These are phyloP conservation scores for Belonocnema kinseyi DNA, from an alignment of 1,140 invertebrate genomes.

Conservation along the genomic window DNA sequence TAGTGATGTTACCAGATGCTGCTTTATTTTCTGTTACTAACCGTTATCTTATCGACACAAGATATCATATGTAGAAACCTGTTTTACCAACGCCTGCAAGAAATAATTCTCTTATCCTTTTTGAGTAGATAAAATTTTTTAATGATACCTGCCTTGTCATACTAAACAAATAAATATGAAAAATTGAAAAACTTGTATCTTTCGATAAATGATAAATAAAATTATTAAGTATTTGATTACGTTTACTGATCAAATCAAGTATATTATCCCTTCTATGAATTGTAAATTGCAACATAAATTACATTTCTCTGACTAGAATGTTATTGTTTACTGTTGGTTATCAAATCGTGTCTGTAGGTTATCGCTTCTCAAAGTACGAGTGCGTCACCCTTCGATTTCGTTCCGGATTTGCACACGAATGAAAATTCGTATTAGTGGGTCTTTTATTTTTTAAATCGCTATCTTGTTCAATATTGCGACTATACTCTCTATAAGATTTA, in stretches of 20 bases:
- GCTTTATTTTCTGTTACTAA: neutral
- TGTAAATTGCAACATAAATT: neutral
- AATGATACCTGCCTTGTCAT: too few relatives aligned
- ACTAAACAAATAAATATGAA: too few relatives aligned
- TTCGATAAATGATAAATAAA: too few relatives aligned
- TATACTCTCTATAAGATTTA: too few relatives aligned
- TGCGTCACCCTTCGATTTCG: neutral
- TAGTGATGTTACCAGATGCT: neutral
- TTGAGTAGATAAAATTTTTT: too few relatives aligned
- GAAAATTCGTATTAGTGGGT: neutral
- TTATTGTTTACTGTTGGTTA: neutral
- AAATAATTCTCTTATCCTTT: neutral
- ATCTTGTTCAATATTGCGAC: too few relatives aligned
- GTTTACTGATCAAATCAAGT: too few relatives aligned
- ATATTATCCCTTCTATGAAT: too few relatives aligned
- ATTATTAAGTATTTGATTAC: too few relatives aligned
- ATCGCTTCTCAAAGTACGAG: neutral
- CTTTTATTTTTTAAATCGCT: too few relatives aligned
- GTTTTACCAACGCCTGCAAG: neutral
- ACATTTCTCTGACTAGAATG: neutral
- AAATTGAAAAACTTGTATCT: too few relatives aligned
- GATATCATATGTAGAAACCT: neutral
- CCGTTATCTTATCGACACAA: neutral
- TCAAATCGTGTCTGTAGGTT: conserved; percentile 4
- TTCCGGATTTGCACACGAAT: neutral